Conservation (phyloP, 2,797 vertebrate genomes). For the Remorina albescens region DNA sequence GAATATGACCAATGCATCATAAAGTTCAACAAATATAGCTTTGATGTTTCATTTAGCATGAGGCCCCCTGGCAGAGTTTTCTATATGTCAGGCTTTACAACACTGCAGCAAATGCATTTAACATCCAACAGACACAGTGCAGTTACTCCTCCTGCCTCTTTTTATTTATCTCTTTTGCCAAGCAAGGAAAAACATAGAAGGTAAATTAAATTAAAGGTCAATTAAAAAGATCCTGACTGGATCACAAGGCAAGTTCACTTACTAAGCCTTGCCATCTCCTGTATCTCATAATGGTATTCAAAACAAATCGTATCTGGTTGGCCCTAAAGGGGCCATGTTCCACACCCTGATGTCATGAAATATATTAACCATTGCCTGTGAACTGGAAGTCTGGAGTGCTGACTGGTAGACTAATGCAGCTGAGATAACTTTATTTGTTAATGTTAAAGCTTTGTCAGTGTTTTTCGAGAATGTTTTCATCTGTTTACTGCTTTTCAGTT, state of each 20-base stretch:
- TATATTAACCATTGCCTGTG: constrained; percentile 45
- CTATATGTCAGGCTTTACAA: not conserved
- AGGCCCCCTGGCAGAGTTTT: constrained; percentile 12
- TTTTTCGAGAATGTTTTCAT: constrained; percentile 24
- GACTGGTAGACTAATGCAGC: constrained; percentile 32
- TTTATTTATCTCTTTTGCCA: constrained; percentile 35
- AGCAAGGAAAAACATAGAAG: constrained; percentile 10
- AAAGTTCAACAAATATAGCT: not conserved
- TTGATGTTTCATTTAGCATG: constrained; percentile 32
- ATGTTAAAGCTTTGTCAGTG: constrained; percentile 35
- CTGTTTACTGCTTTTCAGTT: constrained; percentile 9
- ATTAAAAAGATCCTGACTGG: constrained; percentile 32
- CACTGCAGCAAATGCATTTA: constrained; percentile 1
- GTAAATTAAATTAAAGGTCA: constrained; percentile 34
- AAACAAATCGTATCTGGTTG: constrained; percentile 57
- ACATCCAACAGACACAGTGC: not conserved
- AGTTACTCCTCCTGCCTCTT: constrained; percentile 9
- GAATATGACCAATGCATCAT: constrained; percentile 11
- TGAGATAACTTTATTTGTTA: constrained; percentile 34
- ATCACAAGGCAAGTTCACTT: constrained; percentile 43
- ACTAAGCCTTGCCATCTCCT: constrained; percentile 26
- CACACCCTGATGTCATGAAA: constrained; percentile 21
- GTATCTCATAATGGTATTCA: constrained; percentile 47
- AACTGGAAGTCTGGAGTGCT: constrained; percentile 18
- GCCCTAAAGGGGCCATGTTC: constrained; percentile 33